These are phyloP conservation scores for Baccha elongata DNA, from an alignment of 2,888 invertebrate genomes.

Conservation along the genomic window DNA sequence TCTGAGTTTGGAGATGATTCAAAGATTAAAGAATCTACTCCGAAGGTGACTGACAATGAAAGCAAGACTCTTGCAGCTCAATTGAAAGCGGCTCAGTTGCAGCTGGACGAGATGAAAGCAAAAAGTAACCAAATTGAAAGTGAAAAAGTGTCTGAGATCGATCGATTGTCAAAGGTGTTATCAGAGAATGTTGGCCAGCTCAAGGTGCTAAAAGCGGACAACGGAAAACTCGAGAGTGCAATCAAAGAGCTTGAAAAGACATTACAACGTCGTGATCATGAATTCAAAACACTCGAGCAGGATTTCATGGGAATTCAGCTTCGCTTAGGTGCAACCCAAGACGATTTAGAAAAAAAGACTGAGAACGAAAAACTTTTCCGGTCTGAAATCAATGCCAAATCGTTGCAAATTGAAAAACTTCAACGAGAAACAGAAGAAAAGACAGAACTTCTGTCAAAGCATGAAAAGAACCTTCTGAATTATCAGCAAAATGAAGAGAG, in stretches of 20 bases:
- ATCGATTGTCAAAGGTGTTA: constrained; percentile 36
- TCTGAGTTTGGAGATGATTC: constrained; percentile 82
- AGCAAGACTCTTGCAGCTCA: constrained; percentile 77
- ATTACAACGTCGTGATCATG: constrained; percentile 65
- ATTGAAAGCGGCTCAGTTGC: constrained; percentile 79
- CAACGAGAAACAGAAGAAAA: constrained; percentile 78
- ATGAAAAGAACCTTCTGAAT: constrained; percentile 77
- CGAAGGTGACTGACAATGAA: constrained; percentile 78
- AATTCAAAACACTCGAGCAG: constrained; percentile 73
- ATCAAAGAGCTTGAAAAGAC: constrained; percentile 46
- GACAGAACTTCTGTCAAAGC: constrained; percentile 77
- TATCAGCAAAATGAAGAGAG: constrained; percentile 78
- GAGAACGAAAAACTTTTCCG: constrained; percentile 68
- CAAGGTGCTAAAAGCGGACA: constrained; percentile 67
- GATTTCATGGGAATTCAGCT: constrained; percentile 75
- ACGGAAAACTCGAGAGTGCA: constrained; percentile 72
- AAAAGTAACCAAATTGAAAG: constrained; percentile 77
- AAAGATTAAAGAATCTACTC: constrained; percentile 80
- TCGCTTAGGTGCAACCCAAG: constrained; percentile 74
- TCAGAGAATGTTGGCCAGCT: constrained; percentile 65
- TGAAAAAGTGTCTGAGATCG: constrained; percentile 75
- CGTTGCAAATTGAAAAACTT: constrained; percentile 75
- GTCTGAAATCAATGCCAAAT: constrained; percentile 73
- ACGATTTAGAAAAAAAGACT: constrained; percentile 76
- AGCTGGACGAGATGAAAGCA: constrained; percentile 82